These are phyloP conservation scores for Sceloporus tristichus DNA, from an alignment of 2,113 vertebrate genomes.

Conservation along the genomic window DNA sequence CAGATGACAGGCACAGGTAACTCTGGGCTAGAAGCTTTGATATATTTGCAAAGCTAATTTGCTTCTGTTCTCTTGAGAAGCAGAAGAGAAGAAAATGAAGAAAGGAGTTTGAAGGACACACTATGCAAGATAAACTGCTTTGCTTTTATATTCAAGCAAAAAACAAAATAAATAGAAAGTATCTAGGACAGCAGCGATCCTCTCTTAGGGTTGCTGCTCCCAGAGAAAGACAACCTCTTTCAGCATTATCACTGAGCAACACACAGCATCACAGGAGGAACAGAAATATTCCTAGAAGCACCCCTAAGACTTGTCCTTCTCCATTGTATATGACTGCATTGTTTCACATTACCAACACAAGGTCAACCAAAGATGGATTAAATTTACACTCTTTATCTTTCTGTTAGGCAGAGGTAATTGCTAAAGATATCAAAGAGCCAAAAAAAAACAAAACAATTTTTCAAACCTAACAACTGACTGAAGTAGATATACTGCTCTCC, in stretches of 20 bases:
- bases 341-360: background rate
- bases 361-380: background rate
- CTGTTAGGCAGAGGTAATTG: background rate
- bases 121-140: constrained; percentile 11
- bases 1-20: background rate
- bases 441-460: background rate
- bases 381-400: background rate
- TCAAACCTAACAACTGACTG: background rate
- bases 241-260: constrained; percentile 27
- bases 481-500: background rate
- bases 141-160: background rate
- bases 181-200: constrained; percentile 16
- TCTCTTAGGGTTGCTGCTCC: constrained; percentile 13
- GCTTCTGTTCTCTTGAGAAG: background rate
- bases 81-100: constrained; percentile 14
- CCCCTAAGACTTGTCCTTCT: constrained; percentile 1
- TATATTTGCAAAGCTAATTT: background rate
- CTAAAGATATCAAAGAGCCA: accelerated
- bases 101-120: background rate
- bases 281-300: constrained; percentile 3
- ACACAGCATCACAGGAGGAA: background rate
- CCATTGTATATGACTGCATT: background rate
- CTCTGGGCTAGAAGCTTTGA: background rate
- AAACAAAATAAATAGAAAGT: constrained; percentile 6
- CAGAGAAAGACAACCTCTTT: constrained; percentile 25